These are phyloP conservation scores for Tetramorium parvispinum DNA, from an alignment of 1,140 invertebrate species.

Conservation along the genomic window DNA sequence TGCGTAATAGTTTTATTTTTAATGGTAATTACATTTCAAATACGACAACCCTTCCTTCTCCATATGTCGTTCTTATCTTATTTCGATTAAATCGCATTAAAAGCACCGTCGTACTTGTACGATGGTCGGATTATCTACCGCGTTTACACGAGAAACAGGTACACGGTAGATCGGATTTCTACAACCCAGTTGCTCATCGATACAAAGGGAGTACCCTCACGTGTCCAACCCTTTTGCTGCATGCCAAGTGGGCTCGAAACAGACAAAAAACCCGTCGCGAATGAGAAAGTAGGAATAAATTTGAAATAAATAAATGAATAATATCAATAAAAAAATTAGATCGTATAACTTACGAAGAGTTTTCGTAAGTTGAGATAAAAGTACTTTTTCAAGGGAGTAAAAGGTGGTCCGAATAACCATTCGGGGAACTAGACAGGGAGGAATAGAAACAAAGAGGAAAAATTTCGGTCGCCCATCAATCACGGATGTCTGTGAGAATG, in stretches of 20 bases:
- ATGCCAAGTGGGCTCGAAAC: not conserved
- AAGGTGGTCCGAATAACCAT: not conserved
- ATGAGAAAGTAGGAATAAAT: not conserved
- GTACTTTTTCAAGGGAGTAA: not conserved
- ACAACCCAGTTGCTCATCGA: not conserved
- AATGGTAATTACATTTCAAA: not conserved
- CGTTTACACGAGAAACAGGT: slow-evolving; percentile 27
- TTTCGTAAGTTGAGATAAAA: not conserved
- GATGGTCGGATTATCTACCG: slow-evolving; percentile 39
- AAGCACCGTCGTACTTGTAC: not conserved
- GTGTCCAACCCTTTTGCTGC: slow-evolving; percentile 4
- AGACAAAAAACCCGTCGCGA: not conserved
- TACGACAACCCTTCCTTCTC: not conserved
- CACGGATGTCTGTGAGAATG: slow-evolving; percentile 20
- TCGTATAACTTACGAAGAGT: too few relatives aligned
- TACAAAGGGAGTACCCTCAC: slow-evolving; percentile 14
- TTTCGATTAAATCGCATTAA: slow-evolving; percentile 12
- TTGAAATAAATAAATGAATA: not conserved
- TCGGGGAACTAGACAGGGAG: not conserved
- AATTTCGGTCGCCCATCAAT: slow-evolving; percentile 43
- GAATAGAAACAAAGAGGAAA: slow-evolving; percentile 20
- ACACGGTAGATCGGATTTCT: slow-evolving; percentile 27
- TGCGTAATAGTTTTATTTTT: not conserved
- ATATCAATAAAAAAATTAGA: slow-evolving; percentile 1
- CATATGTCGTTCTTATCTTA: not conserved